Conservation (phyloP, 2,797 vertebrate genomes). For the Paramormyrops hopkinsi region DNA sequence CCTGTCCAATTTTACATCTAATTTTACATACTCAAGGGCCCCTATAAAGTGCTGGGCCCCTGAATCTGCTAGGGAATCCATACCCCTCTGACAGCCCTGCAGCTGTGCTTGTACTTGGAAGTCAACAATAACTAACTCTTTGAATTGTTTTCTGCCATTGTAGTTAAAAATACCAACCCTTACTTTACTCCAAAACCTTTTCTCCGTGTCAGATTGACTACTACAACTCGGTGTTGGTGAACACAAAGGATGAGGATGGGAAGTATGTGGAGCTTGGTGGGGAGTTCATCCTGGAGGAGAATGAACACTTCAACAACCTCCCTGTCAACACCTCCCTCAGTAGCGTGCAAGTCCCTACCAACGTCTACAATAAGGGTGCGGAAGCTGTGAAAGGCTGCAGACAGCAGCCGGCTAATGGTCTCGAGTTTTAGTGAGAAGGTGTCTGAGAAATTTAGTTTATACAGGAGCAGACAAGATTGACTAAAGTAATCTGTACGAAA, state of each 20-base stretch:
- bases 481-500: conserved; percentile 5
- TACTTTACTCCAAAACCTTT: not conserved
- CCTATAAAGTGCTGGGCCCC: not conserved
- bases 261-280: conserved; percentile 75
- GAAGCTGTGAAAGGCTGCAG: not conserved
- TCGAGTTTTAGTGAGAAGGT: not conserved
- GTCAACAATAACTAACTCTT: not conserved
- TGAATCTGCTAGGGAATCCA: not conserved
- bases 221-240: conserved; percentile 84
- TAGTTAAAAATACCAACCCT: not conserved
- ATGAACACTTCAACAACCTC: conserved; percentile 85
- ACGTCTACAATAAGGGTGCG: conserved; percentile 92
- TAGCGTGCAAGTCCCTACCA: conserved; percentile 89
- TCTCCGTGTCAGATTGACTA: conserved; percentile 76
- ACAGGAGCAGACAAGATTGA: conserved; percentile 7
- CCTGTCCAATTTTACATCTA: not conserved
- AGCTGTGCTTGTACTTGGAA: not conserved
- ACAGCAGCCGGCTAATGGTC: not conserved
- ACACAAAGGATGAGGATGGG: conserved; percentile 71
- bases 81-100: not conserved
- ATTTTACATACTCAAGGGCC: not conserved
- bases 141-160: not conserved
- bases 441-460: conserved; percentile 3
- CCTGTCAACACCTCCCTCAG: conserved; percentile 80
- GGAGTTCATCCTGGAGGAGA: conserved; percentile 78